These are phyloP conservation scores for Gallinago nigripennis DNA, from an alignment of 2,797 vertebrate genomes.

Conservation along the genomic window DNA sequence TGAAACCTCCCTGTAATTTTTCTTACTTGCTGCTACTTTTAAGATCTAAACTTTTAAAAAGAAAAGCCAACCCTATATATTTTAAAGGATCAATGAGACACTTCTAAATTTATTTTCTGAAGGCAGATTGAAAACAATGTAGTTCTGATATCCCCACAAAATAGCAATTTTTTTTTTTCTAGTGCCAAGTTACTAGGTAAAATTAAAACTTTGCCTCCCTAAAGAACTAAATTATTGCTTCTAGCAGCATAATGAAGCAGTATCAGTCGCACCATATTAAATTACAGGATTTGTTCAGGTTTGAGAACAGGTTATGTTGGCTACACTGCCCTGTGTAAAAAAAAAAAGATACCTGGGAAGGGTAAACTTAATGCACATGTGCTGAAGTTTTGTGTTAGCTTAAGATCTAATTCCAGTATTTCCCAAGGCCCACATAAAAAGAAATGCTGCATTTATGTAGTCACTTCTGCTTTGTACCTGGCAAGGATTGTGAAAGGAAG, in stretches of 20 bases:
- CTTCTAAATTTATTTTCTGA: not conserved
- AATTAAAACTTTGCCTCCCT: not conserved
- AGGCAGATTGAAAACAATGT: not conserved
- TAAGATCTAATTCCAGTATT: not conserved
- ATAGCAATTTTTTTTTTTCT: not conserved
- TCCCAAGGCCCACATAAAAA: not conserved
- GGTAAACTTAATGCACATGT: fast-evolving
- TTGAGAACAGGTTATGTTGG: not conserved
- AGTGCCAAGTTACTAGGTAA: not conserved
- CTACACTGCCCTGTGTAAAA: not conserved
- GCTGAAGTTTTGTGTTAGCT: not conserved
- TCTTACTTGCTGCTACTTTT: not conserved
- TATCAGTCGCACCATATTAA: not conserved
- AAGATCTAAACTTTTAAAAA: not conserved
- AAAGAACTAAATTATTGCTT: not conserved
- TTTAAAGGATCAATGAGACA: not conserved
- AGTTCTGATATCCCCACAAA: not conserved
- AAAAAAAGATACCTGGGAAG: not conserved
- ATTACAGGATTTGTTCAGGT: not conserved
- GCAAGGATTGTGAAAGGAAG: not conserved
- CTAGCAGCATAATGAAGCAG: not conserved
- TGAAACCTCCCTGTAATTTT: not conserved
- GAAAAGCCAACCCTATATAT: not conserved
- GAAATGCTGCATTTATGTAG: not conserved
- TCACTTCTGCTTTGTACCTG: not conserved